phyloP scores from a whole-genome alignment of 2,113 vertebrate genomes.

The Rhegmatorhina hoffmannsi region DNA sequence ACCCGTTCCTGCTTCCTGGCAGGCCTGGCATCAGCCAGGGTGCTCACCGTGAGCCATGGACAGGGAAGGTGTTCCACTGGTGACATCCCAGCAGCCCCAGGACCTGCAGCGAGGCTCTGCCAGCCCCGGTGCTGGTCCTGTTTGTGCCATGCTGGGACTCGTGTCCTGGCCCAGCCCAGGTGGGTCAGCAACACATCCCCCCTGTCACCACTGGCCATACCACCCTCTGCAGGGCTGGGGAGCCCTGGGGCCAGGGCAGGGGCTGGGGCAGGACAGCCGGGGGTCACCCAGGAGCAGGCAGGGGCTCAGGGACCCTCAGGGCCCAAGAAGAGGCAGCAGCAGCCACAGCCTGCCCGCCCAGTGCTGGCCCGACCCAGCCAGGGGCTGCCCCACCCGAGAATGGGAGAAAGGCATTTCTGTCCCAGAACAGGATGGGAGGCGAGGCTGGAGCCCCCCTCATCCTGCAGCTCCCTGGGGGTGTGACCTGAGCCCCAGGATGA shows the following conservation, averaged over 20 bases:
- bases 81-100: rapidly evolving
- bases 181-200: background rate
- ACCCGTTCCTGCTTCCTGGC: rapidly evolving
- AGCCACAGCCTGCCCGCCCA: background rate
- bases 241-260: background rate
- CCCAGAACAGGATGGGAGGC: rapidly evolving
- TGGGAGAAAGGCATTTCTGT: background rate
- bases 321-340: background rate
- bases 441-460: background rate
- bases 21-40: background rate
- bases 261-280: too few relatives aligned
- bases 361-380: rapidly evolving
- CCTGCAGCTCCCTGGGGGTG: rapidly evolving
- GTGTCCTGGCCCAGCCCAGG: too few relatives aligned
- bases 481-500: background rate
- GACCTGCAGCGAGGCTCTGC: too few relatives aligned
- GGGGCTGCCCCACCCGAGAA: background rate
- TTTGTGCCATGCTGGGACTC: rapidly evolving
- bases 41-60: background rate
- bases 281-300: background rate
- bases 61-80: rapidly evolving
- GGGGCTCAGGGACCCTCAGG: rapidly evolving
- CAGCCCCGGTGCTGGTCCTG: too few relatives aligned
- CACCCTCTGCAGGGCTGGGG: background rate
- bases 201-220: background rate